phyloP scores from a whole-genome alignment of 2,888 invertebrate genomes.

The Griposia aprilina region DNA sequence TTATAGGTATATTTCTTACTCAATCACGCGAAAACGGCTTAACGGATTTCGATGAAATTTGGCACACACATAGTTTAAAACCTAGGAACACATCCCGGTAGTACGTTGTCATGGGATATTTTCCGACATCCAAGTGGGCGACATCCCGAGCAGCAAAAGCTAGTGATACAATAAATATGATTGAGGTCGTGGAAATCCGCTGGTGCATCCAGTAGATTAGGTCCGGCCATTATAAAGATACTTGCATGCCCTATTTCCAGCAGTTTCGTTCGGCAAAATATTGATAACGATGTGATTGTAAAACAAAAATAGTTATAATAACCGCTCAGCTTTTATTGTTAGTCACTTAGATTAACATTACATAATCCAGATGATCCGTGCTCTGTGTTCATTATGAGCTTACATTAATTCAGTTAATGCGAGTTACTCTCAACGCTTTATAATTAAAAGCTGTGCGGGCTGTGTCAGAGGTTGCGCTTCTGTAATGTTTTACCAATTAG shows the following conservation, averaged over 20 bases:
- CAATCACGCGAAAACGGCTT: neutral
- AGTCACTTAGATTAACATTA: neutral
- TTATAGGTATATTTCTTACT: neutral
- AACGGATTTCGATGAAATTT: neutral
- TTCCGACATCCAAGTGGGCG: neutral
- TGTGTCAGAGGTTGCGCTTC: neutral
- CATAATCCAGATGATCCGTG: neutral
- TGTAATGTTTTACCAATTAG: neutral
- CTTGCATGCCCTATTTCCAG: neutral
- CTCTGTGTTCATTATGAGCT: neutral
- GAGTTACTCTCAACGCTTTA: neutral
- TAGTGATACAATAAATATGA: neutral
- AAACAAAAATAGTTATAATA: neutral
- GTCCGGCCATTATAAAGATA: neutral
- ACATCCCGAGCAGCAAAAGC: neutral
- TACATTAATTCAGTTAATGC: conserved; percentile 4
- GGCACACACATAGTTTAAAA: neutral
- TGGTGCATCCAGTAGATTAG: neutral
- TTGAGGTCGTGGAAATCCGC: neutral
- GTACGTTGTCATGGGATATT: neutral
- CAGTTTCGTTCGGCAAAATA: neutral
- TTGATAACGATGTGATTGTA: neutral
- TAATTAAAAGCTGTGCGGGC: neutral
- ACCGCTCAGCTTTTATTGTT: neutral
- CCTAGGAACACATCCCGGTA: neutral